Percentiles rank a stretch among this genome's conserved stretches.
Evolutionary conservation across 2,113 vertebrate species (phyloP).

Genomic region (Ardeotis arabs): DNA sequence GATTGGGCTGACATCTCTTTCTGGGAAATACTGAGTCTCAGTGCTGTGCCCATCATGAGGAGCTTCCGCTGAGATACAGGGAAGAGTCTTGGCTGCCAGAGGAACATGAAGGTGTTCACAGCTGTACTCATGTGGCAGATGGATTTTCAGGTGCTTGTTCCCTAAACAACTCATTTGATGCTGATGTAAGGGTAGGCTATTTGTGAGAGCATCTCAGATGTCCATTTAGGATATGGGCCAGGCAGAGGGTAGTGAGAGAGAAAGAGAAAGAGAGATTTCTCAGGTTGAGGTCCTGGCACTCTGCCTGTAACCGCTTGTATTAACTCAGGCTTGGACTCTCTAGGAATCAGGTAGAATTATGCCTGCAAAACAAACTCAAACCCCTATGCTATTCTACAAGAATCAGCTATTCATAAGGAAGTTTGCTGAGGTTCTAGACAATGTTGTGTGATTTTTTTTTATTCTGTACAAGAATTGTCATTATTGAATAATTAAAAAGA

Average conservation of each 20-base stretch:
- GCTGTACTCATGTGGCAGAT: neutral
- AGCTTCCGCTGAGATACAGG: neutral
- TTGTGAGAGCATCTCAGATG: neutral
- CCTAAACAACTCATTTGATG: neutral
- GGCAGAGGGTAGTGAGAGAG: neutral
- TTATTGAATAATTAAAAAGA: neutral
- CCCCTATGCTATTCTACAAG: neutral
- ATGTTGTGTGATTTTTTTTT: neutral
- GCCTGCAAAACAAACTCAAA: neutral
- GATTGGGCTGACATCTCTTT: neutral
- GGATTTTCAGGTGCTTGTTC: neutral
- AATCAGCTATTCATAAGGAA: neutral
- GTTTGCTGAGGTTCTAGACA: neutral
- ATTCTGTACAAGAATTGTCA: neutral
- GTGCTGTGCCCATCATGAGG: rapidly evolving
- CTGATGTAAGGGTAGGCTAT: neutral
- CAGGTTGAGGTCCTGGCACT: neutral
- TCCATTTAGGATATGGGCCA: neutral
- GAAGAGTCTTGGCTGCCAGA: neutral
- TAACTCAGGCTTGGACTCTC: neutral
- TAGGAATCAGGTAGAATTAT: neutral
- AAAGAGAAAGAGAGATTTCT: neutral
- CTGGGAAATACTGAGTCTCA: neutral
- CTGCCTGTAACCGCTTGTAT: neutral
- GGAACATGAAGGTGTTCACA: neutral